These are phyloP conservation scores for Conger conger DNA, from an alignment of 2,113 vertebrate species.

Conservation along the genomic window DNA sequence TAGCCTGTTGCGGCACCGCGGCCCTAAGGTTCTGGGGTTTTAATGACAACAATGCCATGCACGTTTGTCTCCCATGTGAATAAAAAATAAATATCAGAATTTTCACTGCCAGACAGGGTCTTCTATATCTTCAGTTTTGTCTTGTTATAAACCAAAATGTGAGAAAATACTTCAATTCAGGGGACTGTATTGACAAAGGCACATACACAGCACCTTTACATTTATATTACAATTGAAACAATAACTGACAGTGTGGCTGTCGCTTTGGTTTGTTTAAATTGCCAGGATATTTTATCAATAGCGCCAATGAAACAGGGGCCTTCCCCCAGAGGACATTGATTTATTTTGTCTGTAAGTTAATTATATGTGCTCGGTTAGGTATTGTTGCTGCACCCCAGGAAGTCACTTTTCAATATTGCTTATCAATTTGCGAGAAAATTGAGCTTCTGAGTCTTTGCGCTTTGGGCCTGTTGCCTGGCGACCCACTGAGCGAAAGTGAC, in stretches of 20 bases:
- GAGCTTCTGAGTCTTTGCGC: conserved; percentile 3
- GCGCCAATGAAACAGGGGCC: background rate
- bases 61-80: background rate
- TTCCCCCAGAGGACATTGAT: background rate
- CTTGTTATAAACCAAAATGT: background rate
- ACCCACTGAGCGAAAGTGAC: background rate
- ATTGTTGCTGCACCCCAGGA: background rate
- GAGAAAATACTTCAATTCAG: background rate
- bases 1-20: too few relatives aligned
- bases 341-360: conserved; percentile 7
- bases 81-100: background rate
- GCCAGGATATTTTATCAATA: conserved; percentile 5
- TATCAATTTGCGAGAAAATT: conserved; percentile 3
- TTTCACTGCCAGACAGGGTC: background rate
- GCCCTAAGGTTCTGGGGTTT: background rate
- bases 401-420: conserved; percentile 11
- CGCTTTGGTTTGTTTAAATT: background rate
- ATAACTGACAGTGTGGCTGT: background rate
- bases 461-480: background rate
- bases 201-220: background rate
- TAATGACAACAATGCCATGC: background rate
- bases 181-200: background rate
- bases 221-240: background rate
- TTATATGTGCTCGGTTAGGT: background rate
- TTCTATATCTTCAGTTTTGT: background rate